phyloP scores from a whole-genome alignment of 1,140 invertebrate genomes.

The Lasioglossum baleicum region DNA sequence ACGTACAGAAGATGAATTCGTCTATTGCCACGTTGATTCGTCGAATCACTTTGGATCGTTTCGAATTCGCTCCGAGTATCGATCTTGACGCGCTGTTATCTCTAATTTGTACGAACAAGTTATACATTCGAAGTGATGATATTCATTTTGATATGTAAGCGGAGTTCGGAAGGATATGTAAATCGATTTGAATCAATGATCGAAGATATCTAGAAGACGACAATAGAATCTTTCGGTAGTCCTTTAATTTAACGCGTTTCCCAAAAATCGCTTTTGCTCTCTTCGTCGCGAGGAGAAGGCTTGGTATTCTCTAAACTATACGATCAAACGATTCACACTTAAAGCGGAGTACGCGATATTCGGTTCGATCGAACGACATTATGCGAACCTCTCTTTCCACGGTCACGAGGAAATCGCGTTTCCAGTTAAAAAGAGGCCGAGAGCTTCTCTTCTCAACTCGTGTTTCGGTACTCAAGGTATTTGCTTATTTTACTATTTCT shows the following conservation, averaged over 20 bases:
- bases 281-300: too few relatives aligned
- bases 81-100: background rate
- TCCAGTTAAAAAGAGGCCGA: background rate
- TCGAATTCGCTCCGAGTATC: too few relatives aligned
- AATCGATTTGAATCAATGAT: slow-evolving; percentile 22
- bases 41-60: too few relatives aligned
- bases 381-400: slow-evolving; percentile 5
- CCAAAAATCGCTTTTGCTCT: too few relatives aligned
- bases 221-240: background rate
- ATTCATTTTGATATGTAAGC: slow-evolving; percentile 39
- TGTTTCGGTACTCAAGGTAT: background rate
- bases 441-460: background rate
- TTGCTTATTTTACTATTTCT: slow-evolving; percentile 5
- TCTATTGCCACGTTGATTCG: too few relatives aligned
- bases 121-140: slow-evolving; percentile 5
- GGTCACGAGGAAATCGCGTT: background rate
- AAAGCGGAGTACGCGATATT: slow-evolving; percentile 48
- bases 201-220: slow-evolving; percentile 10
- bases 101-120: slow-evolving; percentile 37
- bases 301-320: slow-evolving; percentile 32
- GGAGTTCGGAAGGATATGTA: slow-evolving; percentile 27
- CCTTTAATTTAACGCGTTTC: background rate
- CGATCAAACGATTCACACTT: slow-evolving; percentile 46
- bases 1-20: slow-evolving; percentile 16
- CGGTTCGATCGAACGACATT: slow-evolving; percentile 20